A percentile compares a stretch with the other conserved stretches of the same genome.
Evolutionary conservation across 2,113 vertebrate genomes (phyloP).

Genomic region (Pedetes capensis): DNA sequence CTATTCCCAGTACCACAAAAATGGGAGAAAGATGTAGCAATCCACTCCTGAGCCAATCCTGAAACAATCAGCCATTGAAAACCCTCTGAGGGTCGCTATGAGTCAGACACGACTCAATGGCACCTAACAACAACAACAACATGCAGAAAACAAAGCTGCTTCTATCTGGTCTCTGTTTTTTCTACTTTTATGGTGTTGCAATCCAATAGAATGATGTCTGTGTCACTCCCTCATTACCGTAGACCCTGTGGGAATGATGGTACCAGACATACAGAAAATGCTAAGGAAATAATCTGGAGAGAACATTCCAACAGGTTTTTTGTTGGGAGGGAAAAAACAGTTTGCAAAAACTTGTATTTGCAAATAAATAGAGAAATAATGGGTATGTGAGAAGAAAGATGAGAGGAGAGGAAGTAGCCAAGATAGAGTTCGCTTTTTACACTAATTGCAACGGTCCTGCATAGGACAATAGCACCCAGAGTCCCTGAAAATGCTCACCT

Average conservation of each 20-base stretch:
- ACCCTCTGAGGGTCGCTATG: no score
- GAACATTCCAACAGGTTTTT: not conserved
- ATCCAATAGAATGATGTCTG: not conserved
- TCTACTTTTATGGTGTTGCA: not conserved
- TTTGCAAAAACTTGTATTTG: not conserved
- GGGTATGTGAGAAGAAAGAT: not conserved
- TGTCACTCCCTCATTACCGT: not conserved
- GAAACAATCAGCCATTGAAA: no score
- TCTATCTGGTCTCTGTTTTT: not conserved
- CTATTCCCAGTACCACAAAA: no score
- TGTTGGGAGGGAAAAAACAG: not conserved
- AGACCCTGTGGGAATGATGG: not conserved
- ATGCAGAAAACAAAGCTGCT: not conserved
- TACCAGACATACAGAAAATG: not conserved
- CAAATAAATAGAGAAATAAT: not conserved
- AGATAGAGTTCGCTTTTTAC: not conserved
- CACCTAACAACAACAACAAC: no score
- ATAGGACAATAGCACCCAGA: not conserved
- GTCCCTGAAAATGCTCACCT: not conserved
- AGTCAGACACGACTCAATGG: no score
- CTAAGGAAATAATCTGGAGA: not conserved
- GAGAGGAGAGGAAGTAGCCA: not conserved
- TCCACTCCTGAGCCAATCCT: no score
- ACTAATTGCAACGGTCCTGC: not conserved
- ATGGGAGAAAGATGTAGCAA: no score